These are phyloP conservation scores for Amiota mariae DNA, from an alignment of 2,888 invertebrate genomes.

Conservation along the genomic window DNA sequence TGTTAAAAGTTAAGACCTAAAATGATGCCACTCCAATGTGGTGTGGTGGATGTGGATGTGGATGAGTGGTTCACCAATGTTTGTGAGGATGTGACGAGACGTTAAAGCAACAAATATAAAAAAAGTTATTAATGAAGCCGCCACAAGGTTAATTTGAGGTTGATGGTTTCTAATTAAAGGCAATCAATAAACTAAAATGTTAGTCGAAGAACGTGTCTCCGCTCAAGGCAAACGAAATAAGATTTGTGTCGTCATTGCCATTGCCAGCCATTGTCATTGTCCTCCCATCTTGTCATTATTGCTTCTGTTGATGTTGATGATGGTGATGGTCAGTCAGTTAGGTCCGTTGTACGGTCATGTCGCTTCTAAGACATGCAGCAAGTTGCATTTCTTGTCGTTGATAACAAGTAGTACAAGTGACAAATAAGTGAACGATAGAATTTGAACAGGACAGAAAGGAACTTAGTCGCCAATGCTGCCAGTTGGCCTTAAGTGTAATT, in stretches of 20 bases:
- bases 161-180: constrained; percentile 65
- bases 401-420: background rate
- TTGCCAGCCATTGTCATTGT: too few relatives aligned
- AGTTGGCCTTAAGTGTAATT: constrained; percentile 58
- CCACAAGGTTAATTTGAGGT: constrained; percentile 60
- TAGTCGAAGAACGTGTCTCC: background rate
- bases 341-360: too few relatives aligned
- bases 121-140: constrained; percentile 61
- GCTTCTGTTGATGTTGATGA: background rate
- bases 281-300: background rate
- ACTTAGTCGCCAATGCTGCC: background rate
- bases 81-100: too few relatives aligned
- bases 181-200: constrained; percentile 60
- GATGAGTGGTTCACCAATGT: too few relatives aligned
- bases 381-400: constrained; percentile 37
- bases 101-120: too few relatives aligned
- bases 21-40: too few relatives aligned
- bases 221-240: background rate
- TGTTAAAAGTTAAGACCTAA: too few relatives aligned
- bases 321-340: too few relatives aligned
- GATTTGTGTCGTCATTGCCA: background rate
- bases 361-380: too few relatives aligned
- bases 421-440: background rate
- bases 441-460: constrained; percentile 39
- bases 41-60: too few relatives aligned